These are phyloP conservation scores for Leptestheria dahalacensis DNA, from an alignment of 1,140 invertebrate genomes.

Conservation along the genomic window DNA sequence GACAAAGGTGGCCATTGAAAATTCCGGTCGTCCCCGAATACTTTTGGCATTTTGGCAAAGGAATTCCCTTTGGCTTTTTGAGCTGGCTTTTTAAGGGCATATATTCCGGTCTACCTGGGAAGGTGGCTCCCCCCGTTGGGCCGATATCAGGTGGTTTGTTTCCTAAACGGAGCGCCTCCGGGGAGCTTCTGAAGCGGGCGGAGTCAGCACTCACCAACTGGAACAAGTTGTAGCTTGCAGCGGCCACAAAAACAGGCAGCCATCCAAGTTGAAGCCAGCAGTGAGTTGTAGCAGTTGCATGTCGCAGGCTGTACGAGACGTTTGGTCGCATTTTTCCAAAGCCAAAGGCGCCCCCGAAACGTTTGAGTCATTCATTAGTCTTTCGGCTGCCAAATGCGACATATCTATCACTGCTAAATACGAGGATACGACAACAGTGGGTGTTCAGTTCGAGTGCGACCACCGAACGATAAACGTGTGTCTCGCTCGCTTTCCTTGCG, in stretches of 20 bases:
- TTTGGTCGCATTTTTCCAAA: no score
- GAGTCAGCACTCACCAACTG: background rate
- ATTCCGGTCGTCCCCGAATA: background rate
- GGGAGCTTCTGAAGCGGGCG: background rate
- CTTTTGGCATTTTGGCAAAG: background rate
- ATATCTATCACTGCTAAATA: background rate
- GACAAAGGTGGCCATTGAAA: no score
- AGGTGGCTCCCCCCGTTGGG: no score
- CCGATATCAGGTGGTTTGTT: background rate
- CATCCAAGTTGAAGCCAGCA: background rate
- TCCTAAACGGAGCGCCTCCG: background rate
- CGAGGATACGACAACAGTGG: no score
- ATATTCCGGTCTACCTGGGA: background rate
- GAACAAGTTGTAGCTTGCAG: background rate
- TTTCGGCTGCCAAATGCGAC: background rate
- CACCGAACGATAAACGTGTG: no score
- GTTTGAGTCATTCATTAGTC: background rate
- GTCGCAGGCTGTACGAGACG: background rate
- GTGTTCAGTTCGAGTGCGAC: no score
- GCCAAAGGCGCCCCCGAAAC: no score
- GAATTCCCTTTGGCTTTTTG: background rate
- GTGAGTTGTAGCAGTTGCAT: background rate
- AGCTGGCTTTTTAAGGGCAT: background rate
- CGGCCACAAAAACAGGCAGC: background rate
- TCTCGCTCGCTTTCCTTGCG: no score